phyloP scores from a whole-genome alignment of 2,113 vertebrate species.

The Strix uralensis region DNA sequence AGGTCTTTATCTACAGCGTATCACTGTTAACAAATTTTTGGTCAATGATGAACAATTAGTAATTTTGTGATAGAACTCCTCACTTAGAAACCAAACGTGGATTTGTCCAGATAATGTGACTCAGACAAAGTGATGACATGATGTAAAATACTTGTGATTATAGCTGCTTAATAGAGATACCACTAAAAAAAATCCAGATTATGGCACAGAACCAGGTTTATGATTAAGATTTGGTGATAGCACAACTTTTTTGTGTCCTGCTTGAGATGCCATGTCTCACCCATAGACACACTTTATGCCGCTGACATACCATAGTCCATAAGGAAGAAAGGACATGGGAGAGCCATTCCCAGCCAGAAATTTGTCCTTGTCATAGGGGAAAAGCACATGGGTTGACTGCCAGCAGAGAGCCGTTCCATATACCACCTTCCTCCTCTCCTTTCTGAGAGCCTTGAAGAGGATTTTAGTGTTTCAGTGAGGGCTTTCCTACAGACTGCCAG shows the following conservation, averaged over 20 bases:
- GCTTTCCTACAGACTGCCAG: not conserved
- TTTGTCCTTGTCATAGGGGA: not conserved
- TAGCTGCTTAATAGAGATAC: not conserved
- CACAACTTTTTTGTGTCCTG: not conserved
- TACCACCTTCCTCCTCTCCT: not conserved
- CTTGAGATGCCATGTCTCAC: not conserved
- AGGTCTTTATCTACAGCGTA: not conserved
- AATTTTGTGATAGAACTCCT: not conserved
- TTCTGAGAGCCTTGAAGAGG: not conserved
- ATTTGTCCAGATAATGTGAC: not conserved
- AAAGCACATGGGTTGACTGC: not conserved
- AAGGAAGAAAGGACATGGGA: not conserved
- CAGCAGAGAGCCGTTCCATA: not conserved
- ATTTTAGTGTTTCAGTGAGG: not conserved
- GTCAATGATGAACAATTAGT: not conserved
- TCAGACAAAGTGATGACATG: not conserved
- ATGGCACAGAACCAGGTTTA: not conserved
- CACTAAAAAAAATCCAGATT: not conserved
- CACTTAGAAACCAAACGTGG: not conserved
- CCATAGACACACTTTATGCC: fast-evolving
- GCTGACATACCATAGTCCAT: fast-evolving
- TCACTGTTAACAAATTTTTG: not conserved
- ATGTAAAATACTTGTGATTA: not conserved
- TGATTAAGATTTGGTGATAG: not conserved
- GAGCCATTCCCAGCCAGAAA: not conserved